Conservation (phyloP, 2,113 vertebrate species). For the Paedocypris sp. region DNA sequence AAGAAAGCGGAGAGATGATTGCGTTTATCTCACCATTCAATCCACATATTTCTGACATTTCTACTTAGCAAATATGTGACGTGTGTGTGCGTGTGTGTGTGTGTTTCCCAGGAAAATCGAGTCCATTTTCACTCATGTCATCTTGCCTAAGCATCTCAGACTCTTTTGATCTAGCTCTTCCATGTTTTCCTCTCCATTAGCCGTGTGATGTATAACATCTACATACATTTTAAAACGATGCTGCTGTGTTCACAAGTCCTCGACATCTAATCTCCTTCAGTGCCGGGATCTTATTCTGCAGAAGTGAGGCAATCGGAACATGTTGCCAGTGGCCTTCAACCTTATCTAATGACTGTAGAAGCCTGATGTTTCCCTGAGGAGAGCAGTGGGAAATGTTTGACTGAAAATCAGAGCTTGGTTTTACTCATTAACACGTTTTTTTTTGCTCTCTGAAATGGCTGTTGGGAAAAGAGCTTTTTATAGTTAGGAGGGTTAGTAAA, state of each 20-base stretch:
- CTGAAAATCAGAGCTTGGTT: background rate
- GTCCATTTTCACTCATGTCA: background rate
- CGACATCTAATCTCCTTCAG: background rate
- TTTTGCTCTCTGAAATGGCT: conserved; percentile 5
- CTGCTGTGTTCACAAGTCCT: background rate
- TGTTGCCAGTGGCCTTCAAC: background rate
- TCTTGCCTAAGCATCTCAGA: background rate
- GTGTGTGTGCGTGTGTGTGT: background rate
- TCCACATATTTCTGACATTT: conserved; percentile 21
- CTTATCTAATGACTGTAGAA: background rate
- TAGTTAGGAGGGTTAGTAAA: conserved; percentile 10
- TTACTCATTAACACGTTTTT: background rate
- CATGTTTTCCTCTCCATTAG: conserved; percentile 4
- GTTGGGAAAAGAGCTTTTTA: background rate
- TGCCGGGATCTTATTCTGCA: background rate
- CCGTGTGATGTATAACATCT: conserved; percentile 3
- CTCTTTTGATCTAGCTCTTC: background rate
- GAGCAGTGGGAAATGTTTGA: background rate
- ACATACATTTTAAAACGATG: background rate
- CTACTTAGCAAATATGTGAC: background rate
- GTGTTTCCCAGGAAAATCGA: background rate
- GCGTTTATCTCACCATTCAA: conserved; percentile 32
- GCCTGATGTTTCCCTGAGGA: background rate
- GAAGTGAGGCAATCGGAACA: background rate
- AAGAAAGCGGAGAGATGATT: background rate